Percentiles rank a stretch among this genome's conserved stretches.
These are phyloP conservation scores for Drosophila kohkoa DNA, from an alignment of 1,140 invertebrate species.

Conservation along the genomic window DNA sequence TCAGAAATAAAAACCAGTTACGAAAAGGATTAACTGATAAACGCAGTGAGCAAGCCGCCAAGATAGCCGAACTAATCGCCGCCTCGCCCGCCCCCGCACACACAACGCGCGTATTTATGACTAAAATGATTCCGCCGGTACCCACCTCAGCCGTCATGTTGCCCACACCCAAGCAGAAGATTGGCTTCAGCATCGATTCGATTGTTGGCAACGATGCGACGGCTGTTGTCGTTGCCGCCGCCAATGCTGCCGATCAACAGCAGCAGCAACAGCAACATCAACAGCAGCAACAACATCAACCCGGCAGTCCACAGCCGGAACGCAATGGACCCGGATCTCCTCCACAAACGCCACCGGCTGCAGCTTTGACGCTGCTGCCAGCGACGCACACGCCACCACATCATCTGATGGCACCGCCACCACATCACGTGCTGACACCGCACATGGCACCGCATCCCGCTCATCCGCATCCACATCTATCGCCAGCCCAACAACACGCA, in stretches of 20 bases:
- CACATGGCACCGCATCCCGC: conserved; percentile 55
- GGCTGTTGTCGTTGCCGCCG: conserved; percentile 26
- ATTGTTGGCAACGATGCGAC: conserved; percentile 90
- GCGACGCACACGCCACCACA: conserved; percentile 62
- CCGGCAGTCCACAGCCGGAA: conserved; percentile 57
- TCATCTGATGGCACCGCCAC: conserved; percentile 62
- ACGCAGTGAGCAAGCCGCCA: conserved; percentile 58
- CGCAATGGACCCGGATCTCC: conserved; percentile 74
- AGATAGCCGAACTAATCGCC: conserved; percentile 75
- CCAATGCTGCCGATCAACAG: conserved; percentile 55
- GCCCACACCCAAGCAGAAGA: conserved; percentile 97
- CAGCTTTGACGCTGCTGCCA: conserved; percentile 51
- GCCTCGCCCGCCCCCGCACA: conserved; percentile 66
- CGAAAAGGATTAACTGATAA: conserved; percentile 47
- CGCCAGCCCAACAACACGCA: conserved; percentile 74
- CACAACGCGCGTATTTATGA: conserved; percentile 81
- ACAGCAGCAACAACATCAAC: conserved; percentile 21
- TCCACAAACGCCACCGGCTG: conserved; percentile 74
- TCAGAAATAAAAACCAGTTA: neutral
- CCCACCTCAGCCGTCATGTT: conserved; percentile 87
- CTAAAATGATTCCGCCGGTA: conserved; percentile 85
- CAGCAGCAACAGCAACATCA: neutral
- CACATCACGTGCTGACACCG: conserved; percentile 56
- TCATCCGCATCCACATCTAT: conserved; percentile 66
- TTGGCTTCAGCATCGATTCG: conserved; percentile 97